Evolutionary conservation across 2,113 vertebrate species (phyloP), one percentile per base, ranked within the genome.

Genomic region (Sterna hirundo): DNA sequence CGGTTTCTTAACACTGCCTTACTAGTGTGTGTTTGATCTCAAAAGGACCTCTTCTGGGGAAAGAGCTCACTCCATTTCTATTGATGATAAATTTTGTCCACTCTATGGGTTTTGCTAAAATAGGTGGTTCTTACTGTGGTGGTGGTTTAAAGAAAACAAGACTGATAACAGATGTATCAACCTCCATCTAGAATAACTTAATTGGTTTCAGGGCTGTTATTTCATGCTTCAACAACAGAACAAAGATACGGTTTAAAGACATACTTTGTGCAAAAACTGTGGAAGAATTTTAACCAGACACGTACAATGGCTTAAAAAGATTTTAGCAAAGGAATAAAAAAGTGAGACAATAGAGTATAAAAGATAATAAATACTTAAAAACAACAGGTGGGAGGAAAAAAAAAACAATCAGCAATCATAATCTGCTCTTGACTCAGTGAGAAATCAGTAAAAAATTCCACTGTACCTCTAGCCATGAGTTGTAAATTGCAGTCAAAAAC

Each of bases 301-400:
- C 1, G 0, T 25, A 32, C 27, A 19, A 80, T 32, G 3, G 44
- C 81, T 78, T 66, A 23, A 69, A 74, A 61, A 38, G 6, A 54
- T 20, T 83, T 75, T 60, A 61, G 6, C 13, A 47, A 51, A 65
- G 27, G 22, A 9, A 64, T 61, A 60, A 69, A 86, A 80, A 76
- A 40, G 6, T 34, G 27, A 51, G 32, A 68, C 71, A 84, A 82
- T 3, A 40, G 3, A 62, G 2, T 32, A 26, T 36, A 36, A 79
- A 84, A 78, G 3, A 5, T 8, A 74, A 12, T 11, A 61, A 61
- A 78, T 30, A 29, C 5, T 69, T 9, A 60, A 71, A 88, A 79
- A 23, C 5, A 54, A 20, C 5, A 7, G 8, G 12, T 6, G 5
- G 1, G 1, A 9, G 3, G 8, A 25, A 12, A 25, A 25, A 12